Percentiles rank a stretch among this genome's conserved stretches.
Evolutionary conservation across 2,797 vertebrate genomes (phyloP).

Genomic region (Botia kubotai): DNA sequence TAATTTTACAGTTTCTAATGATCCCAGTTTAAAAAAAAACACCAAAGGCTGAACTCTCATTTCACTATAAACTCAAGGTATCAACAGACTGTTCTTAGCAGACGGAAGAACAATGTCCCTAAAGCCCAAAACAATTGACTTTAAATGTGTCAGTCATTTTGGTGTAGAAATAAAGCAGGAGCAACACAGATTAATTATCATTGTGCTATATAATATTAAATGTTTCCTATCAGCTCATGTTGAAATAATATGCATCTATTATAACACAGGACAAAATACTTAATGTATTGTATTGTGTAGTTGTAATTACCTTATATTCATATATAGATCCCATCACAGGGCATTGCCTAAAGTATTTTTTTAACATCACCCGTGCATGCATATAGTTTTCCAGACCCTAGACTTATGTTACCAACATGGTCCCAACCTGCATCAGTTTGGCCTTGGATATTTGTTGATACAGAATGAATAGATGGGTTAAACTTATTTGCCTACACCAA

Average conservation of each 20-base stretch:
- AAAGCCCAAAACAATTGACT: constrained; percentile 17
- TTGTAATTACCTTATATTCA: neutral
- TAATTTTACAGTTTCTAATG: constrained; percentile 17
- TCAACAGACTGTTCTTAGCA: constrained; percentile 16
- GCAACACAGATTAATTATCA: neutral
- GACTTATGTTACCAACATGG: neutral
- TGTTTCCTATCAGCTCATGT: constrained; percentile 4
- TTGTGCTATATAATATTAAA: neutral
- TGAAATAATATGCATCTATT: neutral
- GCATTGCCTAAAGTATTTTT: constrained; percentile 14
- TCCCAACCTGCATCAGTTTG: neutral
- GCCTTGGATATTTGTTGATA: neutral
- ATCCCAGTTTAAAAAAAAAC: constrained; percentile 27
- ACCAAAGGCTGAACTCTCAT: constrained; percentile 38
- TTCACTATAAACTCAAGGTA: constrained; percentile 32
- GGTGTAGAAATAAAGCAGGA: neutral
- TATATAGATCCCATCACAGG: constrained; percentile 5
- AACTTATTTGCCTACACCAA: neutral
- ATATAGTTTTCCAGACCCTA: neutral
- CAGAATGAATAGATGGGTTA: neutral
- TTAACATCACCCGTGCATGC: constrained; percentile 18
- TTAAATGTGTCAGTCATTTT: constrained; percentile 1
- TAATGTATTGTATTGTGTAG: neutral
- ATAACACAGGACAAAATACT: constrained; percentile 9
- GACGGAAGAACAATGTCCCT: neutral